Percentiles rank a stretch among this genome's conserved stretches.
These are phyloP conservation scores for Furcula furcula DNA, from an alignment of 2,888 invertebrate species.

Conservation along the genomic window DNA sequence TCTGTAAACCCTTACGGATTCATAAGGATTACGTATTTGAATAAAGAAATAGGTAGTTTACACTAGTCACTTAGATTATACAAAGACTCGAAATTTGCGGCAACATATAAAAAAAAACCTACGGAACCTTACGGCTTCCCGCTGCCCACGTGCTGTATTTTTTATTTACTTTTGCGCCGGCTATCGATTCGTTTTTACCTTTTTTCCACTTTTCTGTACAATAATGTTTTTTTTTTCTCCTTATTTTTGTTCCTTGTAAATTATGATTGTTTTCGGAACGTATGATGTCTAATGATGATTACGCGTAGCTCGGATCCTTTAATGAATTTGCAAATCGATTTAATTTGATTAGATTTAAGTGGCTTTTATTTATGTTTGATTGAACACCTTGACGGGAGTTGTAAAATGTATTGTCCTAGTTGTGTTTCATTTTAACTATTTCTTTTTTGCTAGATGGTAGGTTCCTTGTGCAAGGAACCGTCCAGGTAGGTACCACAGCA, in stretches of 20 bases:
- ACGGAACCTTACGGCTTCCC: slow-evolving; percentile 18
- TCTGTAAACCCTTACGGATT: too few species aligned
- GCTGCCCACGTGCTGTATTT: slow-evolving; percentile 23
- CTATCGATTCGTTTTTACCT: slow-evolving; percentile 33
- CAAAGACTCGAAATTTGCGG: too few species aligned
- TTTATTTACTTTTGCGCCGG: slow-evolving; percentile 22
- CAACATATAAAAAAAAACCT: background rate
- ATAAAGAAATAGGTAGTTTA: too few species aligned
- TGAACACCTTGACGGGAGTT: background rate
- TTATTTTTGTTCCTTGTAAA: slow-evolving; percentile 37
- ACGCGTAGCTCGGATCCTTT: slow-evolving; percentile 46
- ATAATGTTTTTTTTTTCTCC: slow-evolving; percentile 42
- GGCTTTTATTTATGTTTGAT: slow-evolving; percentile 10
- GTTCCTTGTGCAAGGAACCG: too few species aligned
- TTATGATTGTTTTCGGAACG: slow-evolving; percentile 60
- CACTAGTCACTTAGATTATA: too few species aligned
- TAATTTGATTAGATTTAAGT: slow-evolving; percentile 7
- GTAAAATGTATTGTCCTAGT: too few species aligned
- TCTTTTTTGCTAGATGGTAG: too few species aligned
- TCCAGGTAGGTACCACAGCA: too few species aligned
- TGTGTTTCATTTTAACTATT: too few species aligned
- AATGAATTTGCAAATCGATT: slow-evolving; percentile 49
- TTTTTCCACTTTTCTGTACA: slow-evolving; percentile 33
- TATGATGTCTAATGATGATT: slow-evolving; percentile 57
- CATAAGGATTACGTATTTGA: too few species aligned